Evolutionary conservation across 1,140 invertebrate species (phyloP).

Genomic region (Drosophila equinoxialis): DNA sequence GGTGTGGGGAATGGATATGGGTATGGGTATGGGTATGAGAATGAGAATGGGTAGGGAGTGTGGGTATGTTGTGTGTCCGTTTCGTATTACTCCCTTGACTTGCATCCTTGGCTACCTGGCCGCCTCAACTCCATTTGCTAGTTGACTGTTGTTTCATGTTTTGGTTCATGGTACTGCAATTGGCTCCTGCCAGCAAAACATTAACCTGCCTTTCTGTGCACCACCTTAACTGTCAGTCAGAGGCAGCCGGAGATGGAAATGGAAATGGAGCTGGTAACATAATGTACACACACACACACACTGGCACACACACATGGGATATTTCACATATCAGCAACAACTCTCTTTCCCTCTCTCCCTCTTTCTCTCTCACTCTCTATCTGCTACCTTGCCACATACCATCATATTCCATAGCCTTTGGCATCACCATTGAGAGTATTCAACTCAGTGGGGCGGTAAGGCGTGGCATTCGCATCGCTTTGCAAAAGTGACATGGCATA

Average conservation of each 20-base stretch:
- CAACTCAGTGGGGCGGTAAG: slow-evolving; percentile 13
- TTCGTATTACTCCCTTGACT: not conserved
- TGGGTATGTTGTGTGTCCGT: not conserved
- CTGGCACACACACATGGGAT: not conserved
- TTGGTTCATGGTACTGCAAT: slow-evolving; percentile 8
- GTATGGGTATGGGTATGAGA: not conserved
- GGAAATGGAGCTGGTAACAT: not conserved
- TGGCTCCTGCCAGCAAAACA: slow-evolving; percentile 16
- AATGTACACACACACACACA: slow-evolving; percentile 10
- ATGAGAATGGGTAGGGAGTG: not conserved
- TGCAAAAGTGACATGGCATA: slow-evolving; percentile 71
- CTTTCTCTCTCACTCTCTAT: no score
- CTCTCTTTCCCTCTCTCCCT: not conserved
- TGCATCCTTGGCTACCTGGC: not conserved
- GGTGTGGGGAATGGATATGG: not conserved
- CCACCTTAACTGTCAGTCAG: slow-evolving; percentile 18
- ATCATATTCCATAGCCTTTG: not conserved
- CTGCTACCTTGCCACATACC: slow-evolving; percentile 15
- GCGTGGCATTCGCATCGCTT: slow-evolving; percentile 46
- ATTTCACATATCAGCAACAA: slow-evolving; percentile 20
- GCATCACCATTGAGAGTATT: slow-evolving; percentile 28
- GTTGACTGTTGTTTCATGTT: slow-evolving; percentile 9
- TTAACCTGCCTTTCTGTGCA: slow-evolving; percentile 11
- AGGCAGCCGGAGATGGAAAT: not conserved
- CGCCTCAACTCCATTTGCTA: not conserved